Conservation (phyloP, 2,888 invertebrate species). For the Ophioninae sp. region DNA sequence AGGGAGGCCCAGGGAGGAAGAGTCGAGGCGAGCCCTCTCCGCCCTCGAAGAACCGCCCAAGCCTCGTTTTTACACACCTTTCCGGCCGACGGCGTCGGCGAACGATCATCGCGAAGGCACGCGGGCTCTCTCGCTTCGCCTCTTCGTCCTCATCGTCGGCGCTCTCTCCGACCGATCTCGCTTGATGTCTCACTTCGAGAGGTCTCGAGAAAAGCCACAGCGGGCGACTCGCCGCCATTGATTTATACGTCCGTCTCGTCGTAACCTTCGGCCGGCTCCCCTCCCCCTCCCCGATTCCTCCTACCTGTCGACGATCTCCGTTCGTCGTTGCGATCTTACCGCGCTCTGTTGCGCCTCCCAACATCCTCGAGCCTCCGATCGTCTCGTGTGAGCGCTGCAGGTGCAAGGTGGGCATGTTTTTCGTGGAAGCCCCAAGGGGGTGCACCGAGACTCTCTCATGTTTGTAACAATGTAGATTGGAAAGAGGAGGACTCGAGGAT, state of each 20-base stretch:
- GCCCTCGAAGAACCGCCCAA: constrained; percentile 56
- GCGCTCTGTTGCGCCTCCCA: no score
- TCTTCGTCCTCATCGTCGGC: constrained; percentile 43
- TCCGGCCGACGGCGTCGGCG: constrained; percentile 54
- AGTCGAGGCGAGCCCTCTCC: constrained; percentile 53
- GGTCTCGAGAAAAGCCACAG: constrained; percentile 51
- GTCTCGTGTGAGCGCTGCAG: constrained; percentile 35
- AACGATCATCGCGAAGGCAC: constrained; percentile 47
- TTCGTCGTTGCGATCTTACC: constrained; percentile 37
- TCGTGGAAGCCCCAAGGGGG: constrained; percentile 26
- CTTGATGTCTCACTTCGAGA: constrained; percentile 61
- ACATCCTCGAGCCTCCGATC: no score
- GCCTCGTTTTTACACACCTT: constrained; percentile 65
- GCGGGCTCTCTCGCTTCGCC: constrained; percentile 27
- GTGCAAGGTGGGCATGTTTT: constrained; percentile 26
- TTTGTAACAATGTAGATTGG: not conserved
- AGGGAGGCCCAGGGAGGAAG: no score
- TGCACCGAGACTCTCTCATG: not conserved
- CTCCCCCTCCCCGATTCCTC: constrained; percentile 43
- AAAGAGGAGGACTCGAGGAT: constrained; percentile 5
- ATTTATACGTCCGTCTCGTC: constrained; percentile 60
- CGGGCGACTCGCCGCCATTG: constrained; percentile 51
- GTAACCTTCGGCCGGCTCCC: constrained; percentile 23
- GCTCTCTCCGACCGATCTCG: constrained; percentile 30
- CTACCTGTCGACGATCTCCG: constrained; percentile 26